Conservation (phyloP, 2,888 invertebrate species). For the Cantharis nigra region DNA sequence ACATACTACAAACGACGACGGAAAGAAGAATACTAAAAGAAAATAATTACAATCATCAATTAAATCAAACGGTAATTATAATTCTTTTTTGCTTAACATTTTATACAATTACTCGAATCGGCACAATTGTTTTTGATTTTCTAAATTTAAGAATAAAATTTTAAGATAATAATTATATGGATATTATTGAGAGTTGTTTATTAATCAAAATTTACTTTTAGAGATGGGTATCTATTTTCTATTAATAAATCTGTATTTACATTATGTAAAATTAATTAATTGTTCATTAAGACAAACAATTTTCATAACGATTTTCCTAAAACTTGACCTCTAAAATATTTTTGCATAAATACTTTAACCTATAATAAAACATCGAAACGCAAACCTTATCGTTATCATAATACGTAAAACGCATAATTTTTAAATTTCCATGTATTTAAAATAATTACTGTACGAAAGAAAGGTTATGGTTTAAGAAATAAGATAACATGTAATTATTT, state of each 20-base stretch:
- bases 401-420: background rate
- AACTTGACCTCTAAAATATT: background rate
- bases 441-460: background rate
- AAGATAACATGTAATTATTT: background rate
- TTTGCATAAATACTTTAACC: background rate
- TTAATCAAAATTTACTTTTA: background rate
- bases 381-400: background rate
- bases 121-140: constrained; percentile 21
- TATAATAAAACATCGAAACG: background rate
- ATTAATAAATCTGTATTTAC: too few species aligned
- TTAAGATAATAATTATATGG: background rate
- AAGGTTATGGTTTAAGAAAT: background rate
- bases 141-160: background rate
- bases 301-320: background rate
- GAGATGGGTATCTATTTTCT: too few species aligned
- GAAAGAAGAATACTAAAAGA: constrained; percentile 86
- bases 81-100: background rate
- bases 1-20: constrained; percentile 69
- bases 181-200: background rate
- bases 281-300: background rate
- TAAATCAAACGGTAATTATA: constrained; percentile 49
- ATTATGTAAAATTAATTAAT: background rate
- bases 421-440: background rate
- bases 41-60: constrained; percentile 69
- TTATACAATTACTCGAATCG: constrained; percentile 24